Evolutionary conservation across 2,797 vertebrate genomes (phyloP).

Genomic region (Ibycter americanus): DNA sequence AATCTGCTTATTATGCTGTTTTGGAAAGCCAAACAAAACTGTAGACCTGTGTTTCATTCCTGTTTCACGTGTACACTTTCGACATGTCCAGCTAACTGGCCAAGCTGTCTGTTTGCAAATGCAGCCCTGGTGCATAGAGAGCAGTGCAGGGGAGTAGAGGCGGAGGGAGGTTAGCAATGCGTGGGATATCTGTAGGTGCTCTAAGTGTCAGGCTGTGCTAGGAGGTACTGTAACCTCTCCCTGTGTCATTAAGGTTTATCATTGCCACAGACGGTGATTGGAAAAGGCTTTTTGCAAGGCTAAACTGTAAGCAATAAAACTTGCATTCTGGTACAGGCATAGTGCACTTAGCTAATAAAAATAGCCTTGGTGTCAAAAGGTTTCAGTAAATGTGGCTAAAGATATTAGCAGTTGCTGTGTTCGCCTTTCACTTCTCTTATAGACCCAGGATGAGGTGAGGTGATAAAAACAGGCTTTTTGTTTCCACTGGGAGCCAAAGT

Average conservation of each 20-base stretch:
- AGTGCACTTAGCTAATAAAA: conserved; percentile 80
- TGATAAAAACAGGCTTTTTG: conserved; percentile 63
- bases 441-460: conserved; percentile 34
- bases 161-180: not conserved
- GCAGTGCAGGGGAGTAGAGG: not conserved
- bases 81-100: not conserved
- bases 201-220: conserved; percentile 46
- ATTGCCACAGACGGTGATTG: conserved; percentile 64
- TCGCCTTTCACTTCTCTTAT: conserved; percentile 18
- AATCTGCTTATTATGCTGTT: not conserved
- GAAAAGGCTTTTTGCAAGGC: conserved; percentile 77
- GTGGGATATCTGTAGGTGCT: not conserved
- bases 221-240: conserved; percentile 54
- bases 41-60: not conserved
- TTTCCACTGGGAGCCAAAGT: conserved; percentile 42
- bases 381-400: conserved; percentile 72
- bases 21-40: not conserved
- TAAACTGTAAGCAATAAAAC: conserved; percentile 76
- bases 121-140: not conserved
- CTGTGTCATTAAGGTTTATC: conserved; percentile 70
- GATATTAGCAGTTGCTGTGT: conserved; percentile 64
- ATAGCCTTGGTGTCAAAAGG: conserved; percentile 76
- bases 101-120: not conserved
- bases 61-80: fast-evolving
- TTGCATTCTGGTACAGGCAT: conserved; percentile 64